Percentiles rank a stretch among this genome's conserved stretches.
Conservation (phyloP, 2,113 vertebrate species). For the Leptobrachium leishanense region DNA sequence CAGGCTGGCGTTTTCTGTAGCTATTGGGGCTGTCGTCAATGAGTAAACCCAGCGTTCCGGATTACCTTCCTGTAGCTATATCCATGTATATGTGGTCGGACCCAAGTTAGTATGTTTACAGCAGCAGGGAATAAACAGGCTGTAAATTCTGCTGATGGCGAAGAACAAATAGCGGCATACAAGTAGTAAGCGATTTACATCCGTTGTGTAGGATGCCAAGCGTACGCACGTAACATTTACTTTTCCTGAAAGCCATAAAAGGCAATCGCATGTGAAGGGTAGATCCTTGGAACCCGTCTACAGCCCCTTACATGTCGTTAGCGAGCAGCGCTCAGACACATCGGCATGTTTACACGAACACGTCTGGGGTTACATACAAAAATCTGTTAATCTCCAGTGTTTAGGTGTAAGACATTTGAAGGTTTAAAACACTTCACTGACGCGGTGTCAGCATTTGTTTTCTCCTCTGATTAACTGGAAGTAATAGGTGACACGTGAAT, state of each 20-base stretch:
- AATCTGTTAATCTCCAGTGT: neutral
- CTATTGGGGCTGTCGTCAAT: too few relatives aligned
- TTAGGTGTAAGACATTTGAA: neutral
- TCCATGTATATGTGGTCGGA: neutral
- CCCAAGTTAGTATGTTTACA: neutral
- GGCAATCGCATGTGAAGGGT: neutral
- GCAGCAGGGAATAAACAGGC: neutral
- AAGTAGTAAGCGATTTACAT: slow-evolving; percentile 5
- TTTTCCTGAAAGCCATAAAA: neutral
- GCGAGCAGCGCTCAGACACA: too few relatives aligned
- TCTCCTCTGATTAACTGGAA: neutral
- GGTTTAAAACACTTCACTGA: neutral
- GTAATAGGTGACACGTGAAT: slow-evolving; percentile 2
- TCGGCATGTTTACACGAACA: neutral
- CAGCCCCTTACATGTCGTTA: neutral
- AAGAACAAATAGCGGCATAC: neutral
- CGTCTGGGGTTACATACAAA: neutral
- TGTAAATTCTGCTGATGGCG: slow-evolving; percentile 8
- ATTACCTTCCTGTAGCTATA: neutral
- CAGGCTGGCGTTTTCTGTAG: too few relatives aligned
- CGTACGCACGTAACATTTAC: neutral
- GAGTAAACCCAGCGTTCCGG: too few relatives aligned
- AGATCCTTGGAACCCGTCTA: neutral
- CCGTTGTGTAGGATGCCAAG: neutral
- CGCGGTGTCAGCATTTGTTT: neutral